These are phyloP conservation scores for Gymnopithys bicolor DNA, from an alignment of 2,797 vertebrate species.

Conservation along the genomic window DNA sequence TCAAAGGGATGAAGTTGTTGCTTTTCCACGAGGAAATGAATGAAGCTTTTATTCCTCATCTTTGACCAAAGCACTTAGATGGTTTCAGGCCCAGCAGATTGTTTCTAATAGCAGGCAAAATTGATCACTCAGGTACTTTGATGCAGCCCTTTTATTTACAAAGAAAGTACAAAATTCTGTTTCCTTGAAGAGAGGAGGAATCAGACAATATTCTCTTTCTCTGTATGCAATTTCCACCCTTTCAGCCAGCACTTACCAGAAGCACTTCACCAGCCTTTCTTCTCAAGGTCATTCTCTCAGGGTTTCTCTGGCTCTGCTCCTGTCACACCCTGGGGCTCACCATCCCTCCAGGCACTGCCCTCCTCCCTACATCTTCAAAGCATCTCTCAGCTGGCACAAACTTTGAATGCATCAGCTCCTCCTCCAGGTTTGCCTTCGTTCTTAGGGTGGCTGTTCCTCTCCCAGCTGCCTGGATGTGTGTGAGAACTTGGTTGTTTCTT, in stretches of 20 bases:
- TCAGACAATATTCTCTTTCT: not conserved
- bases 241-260: conserved; percentile 38
- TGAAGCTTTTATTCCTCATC: not conserved
- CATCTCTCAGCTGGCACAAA: not conserved
- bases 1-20: not conserved
- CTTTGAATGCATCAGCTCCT: not conserved
- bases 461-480: not conserved
- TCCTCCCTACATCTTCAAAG: not conserved
- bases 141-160: conserved; percentile 32
- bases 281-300: not conserved
- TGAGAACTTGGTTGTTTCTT: not conserved
- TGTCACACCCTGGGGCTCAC: not conserved
- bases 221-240: conserved; percentile 11
- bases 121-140: conserved; percentile 47
- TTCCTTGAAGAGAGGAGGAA: conserved; percentile 5
- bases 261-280: not conserved
- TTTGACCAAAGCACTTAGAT: conserved; percentile 40
- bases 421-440: not conserved
- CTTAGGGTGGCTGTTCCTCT: not conserved
- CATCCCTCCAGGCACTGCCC: not conserved
- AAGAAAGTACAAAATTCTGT: conserved; percentile 32
- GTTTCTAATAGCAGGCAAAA: conserved; percentile 51
- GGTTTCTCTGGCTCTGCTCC: not conserved
- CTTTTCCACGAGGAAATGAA: conserved; percentile 6
- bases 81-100: conserved; percentile 40